Evolutionary conservation across 2,113 vertebrate genomes (phyloP), one percentile per base, ranked within the genome.

Genomic region (Phycodurus eques): DNA sequence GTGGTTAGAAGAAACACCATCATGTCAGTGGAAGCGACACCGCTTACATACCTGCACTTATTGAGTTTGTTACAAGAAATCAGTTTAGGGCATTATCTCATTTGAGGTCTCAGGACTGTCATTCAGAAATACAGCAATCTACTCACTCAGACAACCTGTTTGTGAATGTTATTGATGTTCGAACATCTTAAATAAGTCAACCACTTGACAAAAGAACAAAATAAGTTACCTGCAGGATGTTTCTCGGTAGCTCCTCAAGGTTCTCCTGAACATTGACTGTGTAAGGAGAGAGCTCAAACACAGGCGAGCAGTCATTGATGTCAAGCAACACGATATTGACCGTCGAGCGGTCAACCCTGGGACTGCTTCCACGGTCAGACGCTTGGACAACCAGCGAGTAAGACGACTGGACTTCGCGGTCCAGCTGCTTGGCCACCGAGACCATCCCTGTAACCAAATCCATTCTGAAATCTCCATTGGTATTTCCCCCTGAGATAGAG

Each of bases 261-360:
- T 98, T 98, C 89, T 99, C 98, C 2, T 93, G 93, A 31, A 98
- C 92, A 0, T 90, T 93, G 35, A 98, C 90, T 0, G 92, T 90
- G 86, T 99, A 99, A 0, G 96, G 96, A 15, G 96, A 97, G 12
- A 96, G 92, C 84, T 98, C 95, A 70, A 99, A 99, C 0, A 83
- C 73, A 0, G 98, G 98, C 0, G 93, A 27, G 62, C 95, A 96
- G 85, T 99, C 98, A 33, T 99, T 99, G 5, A 94, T 86, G 0
- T 99, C 98, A 77, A 93, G 76, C 68, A 99, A 82, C 15, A 94
- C 75, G 1, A 99, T 90, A 82, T 86, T 94, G 82, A 98, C 94
- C 0, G 92, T 94, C 0, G 94, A 78, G 0, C 90, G 94, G 27
- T 96, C 97, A 0, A 86, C 92, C 22, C 95, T 90, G 0, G 96